Percentiles rank a stretch among this genome's conserved stretches.
These are phyloP conservation scores for Pecten maximus DNA, from an alignment of 2,888 invertebrate species.

Conservation along the genomic window DNA sequence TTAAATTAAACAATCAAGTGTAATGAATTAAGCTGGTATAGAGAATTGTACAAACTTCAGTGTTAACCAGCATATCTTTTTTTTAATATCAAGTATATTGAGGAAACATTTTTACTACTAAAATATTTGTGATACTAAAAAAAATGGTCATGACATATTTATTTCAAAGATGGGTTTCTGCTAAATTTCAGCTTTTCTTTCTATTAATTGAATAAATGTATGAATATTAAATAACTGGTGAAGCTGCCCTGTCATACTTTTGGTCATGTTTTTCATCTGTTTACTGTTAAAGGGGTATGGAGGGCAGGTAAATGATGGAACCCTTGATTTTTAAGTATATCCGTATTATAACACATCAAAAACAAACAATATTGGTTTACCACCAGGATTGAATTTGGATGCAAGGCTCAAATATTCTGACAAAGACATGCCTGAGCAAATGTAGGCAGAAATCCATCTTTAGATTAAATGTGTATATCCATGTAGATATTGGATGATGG, in stretches of 20 bases:
- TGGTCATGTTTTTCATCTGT: too few species aligned
- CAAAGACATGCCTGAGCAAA: too few species aligned
- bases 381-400: too few species aligned
- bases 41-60: neutral
- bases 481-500: neutral
- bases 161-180: neutral
- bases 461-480: neutral
- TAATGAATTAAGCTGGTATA: neutral
- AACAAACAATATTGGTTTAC: too few species aligned
- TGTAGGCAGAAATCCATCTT: neutral
- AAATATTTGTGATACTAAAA: neutral
- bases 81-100: neutral
- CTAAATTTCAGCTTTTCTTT: neutral
- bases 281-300: too few species aligned
- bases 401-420: too few species aligned
- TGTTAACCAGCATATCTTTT: neutral
- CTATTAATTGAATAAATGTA: too few species aligned
- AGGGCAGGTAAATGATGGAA: too few species aligned
- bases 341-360: too few species aligned
- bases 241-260: too few species aligned
- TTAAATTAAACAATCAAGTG: neutral
- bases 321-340: too few species aligned
- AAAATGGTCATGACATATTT: neutral
- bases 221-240: too few species aligned
- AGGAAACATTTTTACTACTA: neutral